Conservation (phyloP, 2,113 vertebrate genomes). For the Donacobius atricapilla region DNA sequence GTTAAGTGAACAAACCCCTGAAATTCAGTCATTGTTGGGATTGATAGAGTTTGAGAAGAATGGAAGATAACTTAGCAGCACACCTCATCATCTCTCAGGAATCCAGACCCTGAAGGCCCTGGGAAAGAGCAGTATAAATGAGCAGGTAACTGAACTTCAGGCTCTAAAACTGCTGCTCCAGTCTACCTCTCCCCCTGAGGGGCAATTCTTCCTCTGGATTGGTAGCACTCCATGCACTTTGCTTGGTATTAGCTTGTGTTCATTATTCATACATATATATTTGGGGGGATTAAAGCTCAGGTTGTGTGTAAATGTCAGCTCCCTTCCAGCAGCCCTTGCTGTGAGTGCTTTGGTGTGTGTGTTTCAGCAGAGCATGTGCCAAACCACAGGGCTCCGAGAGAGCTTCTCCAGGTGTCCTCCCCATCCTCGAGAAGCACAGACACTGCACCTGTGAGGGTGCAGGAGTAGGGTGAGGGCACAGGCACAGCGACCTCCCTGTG, state of each 20-base stretch:
- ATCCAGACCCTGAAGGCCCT: background rate
- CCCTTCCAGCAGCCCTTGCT: background rate
- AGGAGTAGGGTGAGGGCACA: background rate
- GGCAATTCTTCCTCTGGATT: background rate
- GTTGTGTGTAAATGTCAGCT: background rate
- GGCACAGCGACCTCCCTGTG: accelerated
- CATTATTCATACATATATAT: accelerated
- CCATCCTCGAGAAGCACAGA: accelerated
- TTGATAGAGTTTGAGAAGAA: background rate
- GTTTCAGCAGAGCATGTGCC: background rate
- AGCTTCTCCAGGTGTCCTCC: background rate
- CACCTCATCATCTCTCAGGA: background rate
- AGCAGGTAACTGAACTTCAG: background rate
- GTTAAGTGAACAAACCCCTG: background rate
- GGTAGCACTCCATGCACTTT: background rate
- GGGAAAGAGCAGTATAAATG: background rate
- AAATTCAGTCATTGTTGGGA: background rate
- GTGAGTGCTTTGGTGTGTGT: accelerated
- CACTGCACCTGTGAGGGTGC: background rate
- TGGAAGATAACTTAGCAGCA: background rate
- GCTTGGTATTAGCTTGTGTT: background rate
- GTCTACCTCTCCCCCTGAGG: background rate
- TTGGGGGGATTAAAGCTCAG: background rate
- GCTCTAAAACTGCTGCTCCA: background rate
- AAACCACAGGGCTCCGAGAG: background rate